Percentiles rank a stretch among this genome's conserved stretches.
These are phyloP conservation scores for Aphelenchoides avenae DNA, from an alignment of 1,140 invertebrate species.

Conservation along the genomic window DNA sequence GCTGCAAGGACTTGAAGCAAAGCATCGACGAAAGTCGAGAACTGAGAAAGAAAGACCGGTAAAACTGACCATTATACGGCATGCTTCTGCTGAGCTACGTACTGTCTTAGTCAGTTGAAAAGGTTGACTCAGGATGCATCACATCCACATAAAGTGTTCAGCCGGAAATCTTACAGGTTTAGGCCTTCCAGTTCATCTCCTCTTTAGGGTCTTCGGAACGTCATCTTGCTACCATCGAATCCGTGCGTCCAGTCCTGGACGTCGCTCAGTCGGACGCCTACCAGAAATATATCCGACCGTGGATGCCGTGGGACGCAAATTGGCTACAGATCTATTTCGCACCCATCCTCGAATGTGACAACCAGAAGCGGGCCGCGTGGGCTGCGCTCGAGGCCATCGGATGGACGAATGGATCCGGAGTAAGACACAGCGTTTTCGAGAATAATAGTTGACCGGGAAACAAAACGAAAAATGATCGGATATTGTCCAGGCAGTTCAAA, in stretches of 20 bases:
- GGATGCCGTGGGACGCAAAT: slow-evolving; percentile 14
- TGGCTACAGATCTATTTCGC: slow-evolving; percentile 39
- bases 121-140: no score
- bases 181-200: no score
- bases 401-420: slow-evolving; percentile 48
- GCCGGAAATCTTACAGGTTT: no score
- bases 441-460: background rate
- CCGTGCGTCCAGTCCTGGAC: slow-evolving; percentile 29
- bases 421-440: slow-evolving; percentile 1
- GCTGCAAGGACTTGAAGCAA: no score
- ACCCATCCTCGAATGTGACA: slow-evolving; percentile 43
- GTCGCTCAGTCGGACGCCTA: slow-evolving; percentile 35
- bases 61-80: no score
- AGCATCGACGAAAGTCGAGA: no score
- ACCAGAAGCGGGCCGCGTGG: slow-evolving; percentile 47
- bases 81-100: no score
- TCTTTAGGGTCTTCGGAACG: no score
- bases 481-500: slow-evolving; percentile 4
- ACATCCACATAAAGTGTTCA: no score
- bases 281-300: slow-evolving; percentile 19
- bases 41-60: no score
- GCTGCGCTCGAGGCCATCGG: slow-evolving; percentile 44
- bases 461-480: slow-evolving; percentile 5
- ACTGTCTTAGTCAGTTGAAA: no score
- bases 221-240: slow-evolving; percentile 38